Evolutionary conservation across 53 echinoderm and acorn worm genomes (phyloP).

Genomic region (Stichopus horrens): DNA sequence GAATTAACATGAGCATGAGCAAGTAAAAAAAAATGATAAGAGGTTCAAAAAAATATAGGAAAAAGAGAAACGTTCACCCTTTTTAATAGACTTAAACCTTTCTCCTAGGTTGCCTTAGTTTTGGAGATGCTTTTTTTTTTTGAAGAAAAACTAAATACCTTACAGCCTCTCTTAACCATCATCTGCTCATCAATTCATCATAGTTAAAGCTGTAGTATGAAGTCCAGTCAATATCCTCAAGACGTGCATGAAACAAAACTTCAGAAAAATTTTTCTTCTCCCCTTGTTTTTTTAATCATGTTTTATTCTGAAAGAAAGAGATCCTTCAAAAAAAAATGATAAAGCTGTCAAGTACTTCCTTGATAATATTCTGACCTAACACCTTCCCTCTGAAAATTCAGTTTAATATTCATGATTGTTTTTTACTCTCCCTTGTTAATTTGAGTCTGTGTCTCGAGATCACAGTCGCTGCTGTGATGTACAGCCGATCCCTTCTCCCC

Average conservation of each 20-base stretch:
- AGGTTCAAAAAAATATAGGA: too few species aligned
- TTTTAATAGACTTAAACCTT: too few species aligned
- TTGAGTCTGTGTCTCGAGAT: constrained; percentile 7
- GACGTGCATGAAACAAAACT: not conserved
- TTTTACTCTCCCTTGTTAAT: constrained; percentile 1
- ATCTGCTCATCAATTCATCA: too few species aligned
- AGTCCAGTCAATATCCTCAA: not conserved
- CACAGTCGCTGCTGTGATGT: constrained; percentile 17
- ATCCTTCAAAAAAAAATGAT: not conserved
- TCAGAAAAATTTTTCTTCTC: not conserved
- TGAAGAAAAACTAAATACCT: too few species aligned
- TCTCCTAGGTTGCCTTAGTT: too few species aligned
- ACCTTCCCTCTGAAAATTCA: not conserved
- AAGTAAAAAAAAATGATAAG: too few species aligned
- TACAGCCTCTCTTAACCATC: too few species aligned
- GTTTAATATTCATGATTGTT: constrained; percentile 26
- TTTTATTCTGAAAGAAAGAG: not conserved
- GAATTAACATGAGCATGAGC: too few species aligned
- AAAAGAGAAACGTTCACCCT: too few species aligned
- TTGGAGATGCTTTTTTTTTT: too few species aligned
- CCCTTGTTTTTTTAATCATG: too few species aligned
- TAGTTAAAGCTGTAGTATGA: not conserved
- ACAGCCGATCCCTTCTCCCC: constrained; percentile 8
- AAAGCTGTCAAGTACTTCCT: not conserved
- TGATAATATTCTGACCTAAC: not conserved